Evolutionary conservation across 2,797 vertebrate genomes (phyloP).

Genomic region (Merluccius polli): DNA sequence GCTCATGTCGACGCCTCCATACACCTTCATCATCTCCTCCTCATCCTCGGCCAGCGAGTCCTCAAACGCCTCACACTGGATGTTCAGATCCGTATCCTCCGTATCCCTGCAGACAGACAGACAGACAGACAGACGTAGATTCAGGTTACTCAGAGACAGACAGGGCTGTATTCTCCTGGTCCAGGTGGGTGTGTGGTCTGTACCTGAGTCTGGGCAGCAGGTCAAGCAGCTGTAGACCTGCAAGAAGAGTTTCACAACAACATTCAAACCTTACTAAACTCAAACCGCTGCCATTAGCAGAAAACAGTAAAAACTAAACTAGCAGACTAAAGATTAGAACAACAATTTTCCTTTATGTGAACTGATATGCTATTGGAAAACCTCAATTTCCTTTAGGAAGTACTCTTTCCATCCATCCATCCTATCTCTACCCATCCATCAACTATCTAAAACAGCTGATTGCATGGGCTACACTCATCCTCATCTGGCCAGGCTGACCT

Average conservation of each 20-base stretch:
- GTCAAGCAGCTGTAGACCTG: slow-evolving; percentile 84
- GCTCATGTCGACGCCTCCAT: slow-evolving; percentile 81
- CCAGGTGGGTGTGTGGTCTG: slow-evolving; percentile 14
- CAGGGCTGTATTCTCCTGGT: not conserved
- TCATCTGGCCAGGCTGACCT: slow-evolving; percentile 58
- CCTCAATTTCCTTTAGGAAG: not conserved
- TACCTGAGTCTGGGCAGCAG: slow-evolving; percentile 81
- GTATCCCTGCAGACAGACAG: slow-evolving; percentile 68
- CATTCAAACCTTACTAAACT: not conserved
- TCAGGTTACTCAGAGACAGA: not conserved
- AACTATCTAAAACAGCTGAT: not conserved
- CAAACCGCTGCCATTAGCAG: too few relatives aligned
- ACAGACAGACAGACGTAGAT: not conserved
- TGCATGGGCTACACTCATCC: not conserved
- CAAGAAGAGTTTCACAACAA: not conserved
- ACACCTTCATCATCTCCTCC: slow-evolving; percentile 77
- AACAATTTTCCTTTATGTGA: not conserved
- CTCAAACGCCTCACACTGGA: slow-evolving; percentile 83
- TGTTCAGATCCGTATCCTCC: slow-evolving; percentile 80
- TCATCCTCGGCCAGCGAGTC: slow-evolving; percentile 80
- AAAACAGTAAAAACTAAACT: not conserved
- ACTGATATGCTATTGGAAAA: not conserved
- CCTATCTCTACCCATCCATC: not conserved
- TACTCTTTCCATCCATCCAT: not conserved
- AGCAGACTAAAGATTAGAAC: not conserved